phyloP scores from a whole-genome alignment of 2,797 vertebrate genomes.

The Acridotheres tristis region DNA sequence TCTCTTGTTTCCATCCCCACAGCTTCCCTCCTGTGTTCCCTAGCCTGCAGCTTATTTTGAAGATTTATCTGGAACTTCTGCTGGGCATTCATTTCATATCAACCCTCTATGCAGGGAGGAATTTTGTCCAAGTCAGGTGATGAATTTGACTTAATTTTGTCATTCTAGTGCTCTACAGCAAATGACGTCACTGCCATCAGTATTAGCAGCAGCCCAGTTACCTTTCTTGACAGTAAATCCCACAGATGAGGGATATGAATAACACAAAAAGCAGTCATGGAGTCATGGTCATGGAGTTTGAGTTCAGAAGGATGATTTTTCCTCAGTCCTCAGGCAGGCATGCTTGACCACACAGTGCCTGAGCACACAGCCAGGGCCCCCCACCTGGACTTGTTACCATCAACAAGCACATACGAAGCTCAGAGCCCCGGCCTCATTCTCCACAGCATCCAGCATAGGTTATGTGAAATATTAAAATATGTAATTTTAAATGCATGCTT shows the following conservation, averaged over 20 bases:
- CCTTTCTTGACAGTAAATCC: not conserved
- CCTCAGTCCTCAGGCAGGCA: not conserved
- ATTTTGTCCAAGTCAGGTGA: not conserved
- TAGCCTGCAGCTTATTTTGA: not conserved
- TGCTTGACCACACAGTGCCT: not conserved
- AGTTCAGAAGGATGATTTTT: not conserved
- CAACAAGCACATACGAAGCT: not conserved
- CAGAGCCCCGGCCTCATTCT: not conserved
- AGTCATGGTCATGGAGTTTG: not conserved
- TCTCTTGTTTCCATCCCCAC: not conserved
- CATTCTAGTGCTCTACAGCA: not conserved
- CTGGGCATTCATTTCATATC: not conserved
- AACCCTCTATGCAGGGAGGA: not conserved
- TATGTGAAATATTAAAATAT: constrained; percentile 68
- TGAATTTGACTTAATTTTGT: not conserved
- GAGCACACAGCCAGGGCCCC: not conserved
- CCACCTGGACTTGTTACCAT: constrained; percentile 6
- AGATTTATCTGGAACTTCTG: not conserved
- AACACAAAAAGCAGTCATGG: not conserved
- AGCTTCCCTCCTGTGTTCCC: not conserved
- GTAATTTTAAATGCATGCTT: constrained; percentile 60
- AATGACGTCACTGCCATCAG: not conserved
- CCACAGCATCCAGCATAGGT: not conserved
- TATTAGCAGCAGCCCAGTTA: not conserved
- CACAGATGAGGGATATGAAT: not conserved